Evolutionary conservation across 2,797 vertebrate species (phyloP), one percentile per base, ranked within the genome.

Genomic region (Atherinosoma microstoma): DNA sequence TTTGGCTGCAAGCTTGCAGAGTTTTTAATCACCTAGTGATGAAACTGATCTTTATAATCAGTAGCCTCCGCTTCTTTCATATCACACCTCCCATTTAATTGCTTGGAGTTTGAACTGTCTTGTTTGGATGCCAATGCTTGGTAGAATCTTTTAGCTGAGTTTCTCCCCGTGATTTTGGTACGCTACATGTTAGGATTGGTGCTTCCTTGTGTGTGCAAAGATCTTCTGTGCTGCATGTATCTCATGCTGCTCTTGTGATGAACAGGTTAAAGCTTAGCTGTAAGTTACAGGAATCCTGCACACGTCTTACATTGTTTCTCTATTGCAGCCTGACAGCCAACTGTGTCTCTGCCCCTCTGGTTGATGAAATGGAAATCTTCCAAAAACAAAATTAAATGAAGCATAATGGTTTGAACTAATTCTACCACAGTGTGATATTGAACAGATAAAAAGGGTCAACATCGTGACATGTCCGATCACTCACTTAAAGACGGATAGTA

Each of bases 381-480:
- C 51, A 20, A 47, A 13, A 30, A 38, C 51, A 56, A 29, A 47
- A 53, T 68, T 36, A 56, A 47, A 53, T 24, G 42, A 34, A 56
- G 8, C 42, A 35, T 56, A 32, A 70, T 1, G 53, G 36, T 56
- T 49, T 20, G 0, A 35, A 36, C 1, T 34, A 34, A 56, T 42
- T 64, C 35, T 65, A n/a, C 64, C 68, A 60, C 40, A 0, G 54
- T 16, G 27, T 53, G 18, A 66, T 40, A 29, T 11, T n/a, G 58
- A 56, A 70, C 30, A 36, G 56, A 79, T 51, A 27, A 20, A 70
- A 29, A 22, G 34, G 15, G 64, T 67, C n/a, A 73, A 64, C 72
- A 65, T 13, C 32, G 58, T 45, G 57, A 58, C 51, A 18, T n/a
- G 59, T 47, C 60, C 16, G 42, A 57, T 70, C 49, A 36, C 62